Percentiles rank a stretch among this genome's conserved stretches.
phyloP scores from a whole-genome alignment of 1,140 invertebrate genomes.

The Drosophila simulans region DNA sequence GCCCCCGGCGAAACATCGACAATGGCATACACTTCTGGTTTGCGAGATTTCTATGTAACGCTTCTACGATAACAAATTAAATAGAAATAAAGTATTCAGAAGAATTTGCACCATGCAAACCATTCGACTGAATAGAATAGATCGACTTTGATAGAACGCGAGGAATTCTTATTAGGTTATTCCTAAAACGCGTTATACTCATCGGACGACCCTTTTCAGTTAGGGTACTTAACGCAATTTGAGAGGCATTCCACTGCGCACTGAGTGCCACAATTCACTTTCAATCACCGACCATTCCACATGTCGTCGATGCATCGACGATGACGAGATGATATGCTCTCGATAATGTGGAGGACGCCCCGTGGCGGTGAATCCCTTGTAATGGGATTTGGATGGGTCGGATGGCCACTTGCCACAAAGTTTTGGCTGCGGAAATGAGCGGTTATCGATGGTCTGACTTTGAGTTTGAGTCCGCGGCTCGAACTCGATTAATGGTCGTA shows the following conservation, averaged over 20 bases:
- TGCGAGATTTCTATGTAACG: background rate
- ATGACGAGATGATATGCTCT: conserved; percentile 7
- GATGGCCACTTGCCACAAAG: conserved; percentile 49
- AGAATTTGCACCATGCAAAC: too few species aligned
- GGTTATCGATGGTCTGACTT: conserved; percentile 49
- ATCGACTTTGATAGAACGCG: too few species aligned
- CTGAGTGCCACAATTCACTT: conserved; percentile 70
- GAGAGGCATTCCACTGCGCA: conserved; percentile 18
- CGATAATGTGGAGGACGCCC: conserved; percentile 38
- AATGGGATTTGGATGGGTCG: conserved; percentile 40
- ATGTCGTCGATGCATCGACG: conserved; percentile 35
- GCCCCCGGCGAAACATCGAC: background rate
- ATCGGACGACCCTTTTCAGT: background rate
- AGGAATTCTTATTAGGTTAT: too few species aligned
- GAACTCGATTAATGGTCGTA: conserved; percentile 53
- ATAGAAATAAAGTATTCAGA: too few species aligned
- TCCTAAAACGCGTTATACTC: too few species aligned
- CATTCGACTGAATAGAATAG: too few species aligned
- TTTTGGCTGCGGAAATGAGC: conserved; percentile 63
- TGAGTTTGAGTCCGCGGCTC: background rate
- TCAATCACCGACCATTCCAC: conserved; percentile 51
- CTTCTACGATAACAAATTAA: too few species aligned
- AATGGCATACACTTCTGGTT: background rate
- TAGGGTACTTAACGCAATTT: conserved; percentile 6
- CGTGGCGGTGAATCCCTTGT: conserved; percentile 49